Percentiles rank a stretch among this genome's conserved stretches.
phyloP scores from a whole-genome alignment of 2,797 vertebrate genomes.

The Picus viridis region DNA sequence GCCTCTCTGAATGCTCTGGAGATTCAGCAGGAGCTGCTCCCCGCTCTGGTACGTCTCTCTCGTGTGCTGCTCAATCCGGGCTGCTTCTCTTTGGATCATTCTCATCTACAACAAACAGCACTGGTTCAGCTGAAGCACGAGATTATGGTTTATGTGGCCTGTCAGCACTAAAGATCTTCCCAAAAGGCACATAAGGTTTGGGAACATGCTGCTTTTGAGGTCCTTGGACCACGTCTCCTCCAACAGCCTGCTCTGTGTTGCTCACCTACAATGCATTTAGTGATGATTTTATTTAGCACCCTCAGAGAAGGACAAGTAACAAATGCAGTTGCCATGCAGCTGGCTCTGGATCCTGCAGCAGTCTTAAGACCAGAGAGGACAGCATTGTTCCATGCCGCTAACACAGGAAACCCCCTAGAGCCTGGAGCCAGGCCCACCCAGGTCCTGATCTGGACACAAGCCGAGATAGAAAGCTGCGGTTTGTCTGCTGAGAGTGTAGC shows the following conservation, averaged over 20 bases:
- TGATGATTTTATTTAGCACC: neutral
- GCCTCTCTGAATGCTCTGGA: slow-evolving; percentile 69
- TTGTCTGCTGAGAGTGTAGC: neutral
- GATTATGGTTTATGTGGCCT: neutral
- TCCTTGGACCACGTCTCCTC: neutral
- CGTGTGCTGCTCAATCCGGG: slow-evolving; percentile 66
- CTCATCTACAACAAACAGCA: slow-evolving; percentile 75
- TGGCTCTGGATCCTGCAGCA: neutral
- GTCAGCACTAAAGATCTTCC: neutral
- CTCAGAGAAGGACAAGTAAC: neutral
- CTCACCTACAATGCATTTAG: neutral
- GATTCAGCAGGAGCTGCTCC: slow-evolving; percentile 77
- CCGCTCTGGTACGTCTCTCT: slow-evolving; percentile 78
- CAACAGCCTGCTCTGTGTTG: neutral
- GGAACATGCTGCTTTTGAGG: neutral
- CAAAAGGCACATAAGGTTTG: neutral
- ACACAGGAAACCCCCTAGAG: neutral
- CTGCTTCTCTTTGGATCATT: slow-evolving; percentile 60
- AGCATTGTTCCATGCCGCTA: neutral
- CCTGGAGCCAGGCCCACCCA: neutral
- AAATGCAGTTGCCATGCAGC: neutral
- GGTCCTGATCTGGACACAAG: neutral
- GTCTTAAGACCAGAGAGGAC: neutral
- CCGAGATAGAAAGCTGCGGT: neutral
- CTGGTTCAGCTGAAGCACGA: neutral